Conservation (phyloP, 2,113 vertebrate genomes). For the Thunnus thynnus region DNA sequence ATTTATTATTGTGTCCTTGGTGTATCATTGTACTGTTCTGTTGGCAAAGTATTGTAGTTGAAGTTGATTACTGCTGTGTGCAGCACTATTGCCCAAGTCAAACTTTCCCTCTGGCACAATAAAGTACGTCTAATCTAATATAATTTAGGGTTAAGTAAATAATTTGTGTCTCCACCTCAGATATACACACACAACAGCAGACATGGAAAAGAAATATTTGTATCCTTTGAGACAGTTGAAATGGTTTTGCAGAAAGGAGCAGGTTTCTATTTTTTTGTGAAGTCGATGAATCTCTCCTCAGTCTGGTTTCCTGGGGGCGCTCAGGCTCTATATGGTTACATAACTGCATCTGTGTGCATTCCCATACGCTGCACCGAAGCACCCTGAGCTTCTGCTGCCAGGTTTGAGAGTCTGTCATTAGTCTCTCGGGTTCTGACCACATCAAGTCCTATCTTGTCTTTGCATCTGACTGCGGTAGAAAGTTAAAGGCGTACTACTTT, state of each 20-base stretch:
- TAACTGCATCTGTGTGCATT: constrained; percentile 71
- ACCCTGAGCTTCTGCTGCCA: constrained; percentile 67
- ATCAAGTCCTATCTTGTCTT: constrained; percentile 75
- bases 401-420: constrained; percentile 80
- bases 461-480: constrained; percentile 56
- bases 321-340: constrained; percentile 55
- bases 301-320: constrained; percentile 54
- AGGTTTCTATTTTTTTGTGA: neutral
- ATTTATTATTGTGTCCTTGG: too few relatives aligned
- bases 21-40: too few relatives aligned
- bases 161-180: too few relatives aligned
- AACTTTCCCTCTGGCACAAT: too few relatives aligned
- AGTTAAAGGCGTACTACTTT: constrained; percentile 42
- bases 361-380: constrained; percentile 72
- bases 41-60: too few relatives aligned
- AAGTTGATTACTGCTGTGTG: too few relatives aligned
- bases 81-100: too few relatives aligned
- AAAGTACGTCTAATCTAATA: too few relatives aligned
- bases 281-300: constrained; percentile 16
- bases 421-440: constrained; percentile 69
- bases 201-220: neutral
- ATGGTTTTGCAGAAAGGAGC: constrained; percentile 7
- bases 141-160: too few relatives aligned
- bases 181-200: too few relatives aligned
- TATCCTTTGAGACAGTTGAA: neutral